Evolutionary conservation across 2,113 vertebrate genomes (phyloP), one percentile per base, ranked within the genome.

Genomic region (Ailurus styani): DNA sequence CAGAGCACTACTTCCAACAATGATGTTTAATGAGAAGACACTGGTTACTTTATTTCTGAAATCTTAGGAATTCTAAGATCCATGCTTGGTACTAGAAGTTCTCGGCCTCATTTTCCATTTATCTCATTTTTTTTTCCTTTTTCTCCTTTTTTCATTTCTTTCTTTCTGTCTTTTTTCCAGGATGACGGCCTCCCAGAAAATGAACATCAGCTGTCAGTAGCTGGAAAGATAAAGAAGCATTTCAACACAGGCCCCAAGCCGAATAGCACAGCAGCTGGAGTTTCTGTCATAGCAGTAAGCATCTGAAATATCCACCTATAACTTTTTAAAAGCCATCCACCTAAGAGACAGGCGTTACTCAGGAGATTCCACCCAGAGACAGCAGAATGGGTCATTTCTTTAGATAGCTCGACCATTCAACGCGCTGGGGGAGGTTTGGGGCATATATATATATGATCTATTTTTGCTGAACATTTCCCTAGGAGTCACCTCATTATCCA

Each of bases 241-340:
- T 99, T 99, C 98, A 99, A 99, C 98, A 99, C 99, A 3, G 99
- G 99, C 87, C 99, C 99, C 77, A 99, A 99, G 96, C 98, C 98
- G 47, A 99, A 98, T 98, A 99, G 98, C 99, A 99, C 99, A 6
- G 97, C 99, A 27, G 99, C 99, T 20, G 99, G 99, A 98, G 99
- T 99, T 94, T 99, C 99, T 95, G 99, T 99, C 98, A 99, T 99
- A 98, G 99, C 99, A 99, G 99, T 99, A 99, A 99, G 99, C 98
- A 98, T 98, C 98, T 98, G 98, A 98, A 98, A 98, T 98, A 98
- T 96, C 98, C 97, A 98, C 97, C 96, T 42, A 1, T 97, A 97
- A 96, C 77, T 98, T 94, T 91, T 87, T 79, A 57, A 94, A 97
- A 77, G 95, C 89, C 98, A 25, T 91, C 91, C 57, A 81, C 92